Evolutionary conservation across 2,888 invertebrate genomes (phyloP), one percentile per base, ranked within the genome.

Genomic region (Serripes groenlandicus): DNA sequence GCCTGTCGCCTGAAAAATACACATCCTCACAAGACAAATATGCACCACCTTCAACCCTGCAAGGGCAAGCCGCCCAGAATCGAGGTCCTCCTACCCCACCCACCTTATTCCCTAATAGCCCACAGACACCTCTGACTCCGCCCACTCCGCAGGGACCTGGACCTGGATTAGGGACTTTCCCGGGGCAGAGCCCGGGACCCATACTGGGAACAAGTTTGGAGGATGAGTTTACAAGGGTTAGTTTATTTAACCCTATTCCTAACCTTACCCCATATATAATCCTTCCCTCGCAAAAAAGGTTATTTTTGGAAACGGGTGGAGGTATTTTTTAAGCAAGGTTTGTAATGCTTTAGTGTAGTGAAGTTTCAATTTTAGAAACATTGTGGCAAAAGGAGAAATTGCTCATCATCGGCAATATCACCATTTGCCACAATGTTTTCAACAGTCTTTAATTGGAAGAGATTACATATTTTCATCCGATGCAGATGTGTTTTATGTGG

Each of bases 161-260:
- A 54, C 86, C 87, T 23, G 81, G 80, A 11, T 32, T 60, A 11
- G 76, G 66, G 42, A 52, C 66, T 5, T 60, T 64, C 28, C 71
- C 68, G 21, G 66, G 75, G 54, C 74, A 60, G 62, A 78, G 68
- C 42, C 66, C 66, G 5, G 56, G 56, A 26, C 56, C 56, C 18
- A 72, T 78, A 49, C 62, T 77, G 54, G 85, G 81, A 69, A 81
- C 73, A 15, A 83, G 72, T 68, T 66, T 77, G 54, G 92, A 92
- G 80, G 92, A 93, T 88, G 92, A 92, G 77, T 93, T 93, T 83
- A 91, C 93, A 74, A 89, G 92, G 93, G 93, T 93, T 89, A 91
- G 93, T 93, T 62, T 66, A n/a, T 66, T 42, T 15, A 26, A 23
- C 35, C 66, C 66, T 35, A 32, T 42, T 21, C 32, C 32, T 62